Evolutionary conservation across 2,797 vertebrate species (phyloP).

Genomic region (Argyrosomus regius): DNA sequence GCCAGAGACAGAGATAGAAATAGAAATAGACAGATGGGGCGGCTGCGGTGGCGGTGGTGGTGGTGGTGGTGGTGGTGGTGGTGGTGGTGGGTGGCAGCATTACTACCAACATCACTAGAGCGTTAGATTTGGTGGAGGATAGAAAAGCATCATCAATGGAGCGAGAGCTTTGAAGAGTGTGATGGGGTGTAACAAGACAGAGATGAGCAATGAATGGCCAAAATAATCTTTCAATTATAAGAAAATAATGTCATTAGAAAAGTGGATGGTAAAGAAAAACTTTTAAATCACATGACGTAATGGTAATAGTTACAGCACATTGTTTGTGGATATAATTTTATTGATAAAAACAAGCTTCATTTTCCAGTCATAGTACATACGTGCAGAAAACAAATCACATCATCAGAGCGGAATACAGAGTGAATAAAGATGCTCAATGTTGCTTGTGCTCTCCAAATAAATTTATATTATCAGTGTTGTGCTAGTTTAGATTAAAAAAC

Average conservation of each 20-base stretch:
- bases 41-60: slow-evolving; percentile 24
- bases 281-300: background rate
- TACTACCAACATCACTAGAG: slow-evolving; percentile 64
- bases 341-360: slow-evolving; percentile 51
- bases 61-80: slow-evolving; percentile 27
- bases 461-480: slow-evolving; percentile 1
- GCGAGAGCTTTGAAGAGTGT: slow-evolving; percentile 41
- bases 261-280: background rate
- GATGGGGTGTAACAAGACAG: slow-evolving; percentile 32
- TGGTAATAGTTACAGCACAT: background rate
- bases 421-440: slow-evolving; percentile 4
- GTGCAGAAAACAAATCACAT: slow-evolving; percentile 17
- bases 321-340: slow-evolving; percentile 58
- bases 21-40: slow-evolving; percentile 58
- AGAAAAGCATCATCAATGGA: slow-evolving; percentile 60
- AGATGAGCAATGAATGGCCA: slow-evolving; percentile 22
- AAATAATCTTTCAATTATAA: slow-evolving; percentile 50
- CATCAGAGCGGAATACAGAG: slow-evolving; percentile 13
- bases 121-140: slow-evolving; percentile 74
- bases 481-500: slow-evolving; percentile 7
- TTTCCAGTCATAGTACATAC: slow-evolving; percentile 26
- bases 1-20: slow-evolving; percentile 58
- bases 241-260: slow-evolving; percentile 42
- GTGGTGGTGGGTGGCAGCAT: slow-evolving; percentile 41
- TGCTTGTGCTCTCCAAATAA: slow-evolving; percentile 11